Evolutionary conservation across 2,888 invertebrate species (phyloP).

Genomic region (Eudasyphora cyanicolor): DNA sequence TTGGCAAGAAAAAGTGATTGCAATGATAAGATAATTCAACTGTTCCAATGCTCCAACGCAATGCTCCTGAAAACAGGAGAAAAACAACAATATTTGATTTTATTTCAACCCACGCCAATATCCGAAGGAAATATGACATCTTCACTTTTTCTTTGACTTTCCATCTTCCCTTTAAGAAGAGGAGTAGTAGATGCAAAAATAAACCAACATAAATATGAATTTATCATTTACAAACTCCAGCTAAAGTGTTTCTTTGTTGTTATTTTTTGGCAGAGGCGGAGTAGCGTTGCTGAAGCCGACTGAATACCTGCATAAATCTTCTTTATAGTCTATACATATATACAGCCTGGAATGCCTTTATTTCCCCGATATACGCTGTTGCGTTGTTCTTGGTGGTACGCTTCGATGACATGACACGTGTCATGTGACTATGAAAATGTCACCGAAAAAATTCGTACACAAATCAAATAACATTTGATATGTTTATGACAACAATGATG

Average conservation of each 20-base stretch:
- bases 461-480: constrained; percentile 43
- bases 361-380: neutral
- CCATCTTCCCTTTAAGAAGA: neutral
- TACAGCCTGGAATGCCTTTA: neutral
- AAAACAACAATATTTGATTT: neutral
- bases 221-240: constrained; percentile 6
- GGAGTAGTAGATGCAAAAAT: neutral
- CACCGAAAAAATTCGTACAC: neutral
- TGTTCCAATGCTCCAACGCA: neutral
- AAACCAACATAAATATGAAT: neutral
- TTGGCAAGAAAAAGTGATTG: neutral
- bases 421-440: constrained; percentile 35
- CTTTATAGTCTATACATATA: neutral
- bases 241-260: constrained; percentile 2
- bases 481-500: constrained; percentile 58
- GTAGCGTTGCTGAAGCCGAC: neutral
- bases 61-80: neutral
- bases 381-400: neutral
- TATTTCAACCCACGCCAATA: neutral
- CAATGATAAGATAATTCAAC: neutral
- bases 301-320: constrained; percentile 29
- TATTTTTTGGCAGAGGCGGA: neutral
- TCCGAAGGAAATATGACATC: neutral
- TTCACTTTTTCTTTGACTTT: neutral
- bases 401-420: constrained; percentile 27